Evolutionary conservation across 2,113 vertebrate species (phyloP), one percentile per base, ranked within the genome.

Genomic region (Lucifuga dentata): DNA sequence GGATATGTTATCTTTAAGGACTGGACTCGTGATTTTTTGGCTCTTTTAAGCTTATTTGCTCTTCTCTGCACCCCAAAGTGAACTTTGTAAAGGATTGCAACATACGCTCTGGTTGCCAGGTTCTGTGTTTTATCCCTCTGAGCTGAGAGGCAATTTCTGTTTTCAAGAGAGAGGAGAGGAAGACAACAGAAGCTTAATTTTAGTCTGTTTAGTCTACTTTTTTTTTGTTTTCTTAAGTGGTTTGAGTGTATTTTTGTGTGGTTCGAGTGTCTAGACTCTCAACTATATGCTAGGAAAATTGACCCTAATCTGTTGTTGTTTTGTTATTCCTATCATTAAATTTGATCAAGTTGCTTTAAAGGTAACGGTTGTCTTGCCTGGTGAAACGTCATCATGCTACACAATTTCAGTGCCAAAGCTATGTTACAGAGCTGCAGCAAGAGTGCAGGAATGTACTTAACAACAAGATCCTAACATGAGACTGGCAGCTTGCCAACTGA

Each of bases 21-120:
- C 62, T 80, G 73, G 68, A 73, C 55, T 60, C 46, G 1, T 13
- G 56, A 41, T 16, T 68, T 65, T 20, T 64, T 53, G 26, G 19
- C 33, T 52, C 8, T 82, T 76, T 70, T n/a, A 8, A 38, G 44
- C 50, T 29, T 87, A 75, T 88, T 90, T 88, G 82, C 73, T 85
- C 57, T 80, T 38, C 49, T 19, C 68, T 17, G 45, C 57, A 71
- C 43, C 50, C 29, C 17, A 56, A 59, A 41, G 59, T 86, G 82
- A 87, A 86, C 86, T 88, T 81, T 90, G 84, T 58, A 62, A 85
- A 62, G 73, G 40, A 59, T 87, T 87, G 76, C 80, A 41, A 80
- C 80, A 81, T 23, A 20, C 50, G 11, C 19, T 8, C 15, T 8
- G 40, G 36, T 77, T 57, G 55, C 19, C 73, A 40, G 38, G 20